Conservation (phyloP, 2,113 vertebrate species). For the Empidonax alnorum region DNA sequence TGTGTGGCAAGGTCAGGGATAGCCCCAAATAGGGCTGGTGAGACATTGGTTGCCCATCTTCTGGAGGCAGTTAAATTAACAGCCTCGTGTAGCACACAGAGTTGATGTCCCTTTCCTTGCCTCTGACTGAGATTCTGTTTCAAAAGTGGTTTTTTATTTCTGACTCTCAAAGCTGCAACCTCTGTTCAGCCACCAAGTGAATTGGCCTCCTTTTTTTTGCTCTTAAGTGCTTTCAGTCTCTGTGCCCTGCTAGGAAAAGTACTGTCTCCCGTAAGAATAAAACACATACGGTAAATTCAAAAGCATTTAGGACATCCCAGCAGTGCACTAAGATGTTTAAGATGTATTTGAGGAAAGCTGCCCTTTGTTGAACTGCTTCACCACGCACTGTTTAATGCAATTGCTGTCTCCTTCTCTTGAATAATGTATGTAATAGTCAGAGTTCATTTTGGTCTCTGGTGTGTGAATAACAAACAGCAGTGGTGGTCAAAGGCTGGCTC, state of each 20-base stretch:
- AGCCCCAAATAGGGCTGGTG: background rate
- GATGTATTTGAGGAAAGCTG: background rate
- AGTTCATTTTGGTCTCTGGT: background rate
- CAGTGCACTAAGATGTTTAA: background rate
- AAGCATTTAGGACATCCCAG: background rate
- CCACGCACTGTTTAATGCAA: background rate
- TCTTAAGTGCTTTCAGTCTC: background rate
- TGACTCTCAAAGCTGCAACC: background rate
- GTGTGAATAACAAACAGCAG: conserved; percentile 1
- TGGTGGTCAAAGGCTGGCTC: rapidly evolving
- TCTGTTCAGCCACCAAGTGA: background rate
- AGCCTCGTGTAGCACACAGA: rapidly evolving
- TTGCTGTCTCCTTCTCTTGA: background rate
- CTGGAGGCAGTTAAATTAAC: background rate
- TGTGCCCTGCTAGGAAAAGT: background rate
- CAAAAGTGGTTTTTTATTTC: background rate
- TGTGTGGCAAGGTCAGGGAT: background rate
- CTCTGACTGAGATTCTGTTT: background rate
- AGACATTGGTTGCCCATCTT: background rate
- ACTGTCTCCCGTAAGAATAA: background rate
- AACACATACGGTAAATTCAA: background rate
- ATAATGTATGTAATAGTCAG: background rate
- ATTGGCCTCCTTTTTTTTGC: background rate
- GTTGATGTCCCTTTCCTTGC: background rate
- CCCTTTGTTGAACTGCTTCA: background rate